A percentile compares a stretch with the other conserved stretches of the same genome.
phyloP scores from a whole-genome alignment of 2,113 vertebrate genomes.

The Cranoglanis bouderius region DNA sequence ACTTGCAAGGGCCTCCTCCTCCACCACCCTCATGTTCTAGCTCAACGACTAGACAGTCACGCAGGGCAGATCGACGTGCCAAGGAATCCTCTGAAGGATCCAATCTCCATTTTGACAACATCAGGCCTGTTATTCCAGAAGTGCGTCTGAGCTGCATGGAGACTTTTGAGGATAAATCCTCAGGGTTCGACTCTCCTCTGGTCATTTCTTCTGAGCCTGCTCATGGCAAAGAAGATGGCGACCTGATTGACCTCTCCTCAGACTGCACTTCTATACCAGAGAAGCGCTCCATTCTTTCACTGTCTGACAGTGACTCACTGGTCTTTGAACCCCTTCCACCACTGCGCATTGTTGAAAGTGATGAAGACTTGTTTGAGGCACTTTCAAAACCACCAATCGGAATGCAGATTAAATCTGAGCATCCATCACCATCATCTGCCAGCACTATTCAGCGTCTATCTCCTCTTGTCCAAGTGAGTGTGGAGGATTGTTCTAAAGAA shows the following conservation, averaged over 20 bases:
- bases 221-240: constrained; percentile 82
- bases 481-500: constrained; percentile 86
- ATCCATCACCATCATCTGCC: constrained; percentile 68
- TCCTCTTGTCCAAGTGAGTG: constrained; percentile 87
- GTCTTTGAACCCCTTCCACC: constrained; percentile 94
- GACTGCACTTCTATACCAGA: constrained; percentile 94
- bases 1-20: constrained; percentile 75
- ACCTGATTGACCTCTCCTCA: constrained; percentile 94
- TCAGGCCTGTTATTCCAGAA: constrained; percentile 91
- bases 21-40: constrained; percentile 66
- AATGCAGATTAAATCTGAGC: constrained; percentile 47
- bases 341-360: constrained; percentile 93
- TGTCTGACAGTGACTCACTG: constrained; percentile 94
- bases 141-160: constrained; percentile 96
- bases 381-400: constrained; percentile 61
- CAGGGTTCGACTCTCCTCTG: constrained; percentile 71
- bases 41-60: constrained; percentile 54
- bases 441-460: constrained; percentile 79
- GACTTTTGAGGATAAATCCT: constrained; percentile 83
- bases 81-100: constrained; percentile 81
- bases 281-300: constrained; percentile 89
- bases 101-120: constrained; percentile 70
- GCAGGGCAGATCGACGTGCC: constrained; percentile 71
- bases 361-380: constrained; percentile 84
- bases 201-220: constrained; percentile 45